Base-by-base conservation (phyloP, 2,888 invertebrate species). In the Lasioglossum zephyrum region DNA sequence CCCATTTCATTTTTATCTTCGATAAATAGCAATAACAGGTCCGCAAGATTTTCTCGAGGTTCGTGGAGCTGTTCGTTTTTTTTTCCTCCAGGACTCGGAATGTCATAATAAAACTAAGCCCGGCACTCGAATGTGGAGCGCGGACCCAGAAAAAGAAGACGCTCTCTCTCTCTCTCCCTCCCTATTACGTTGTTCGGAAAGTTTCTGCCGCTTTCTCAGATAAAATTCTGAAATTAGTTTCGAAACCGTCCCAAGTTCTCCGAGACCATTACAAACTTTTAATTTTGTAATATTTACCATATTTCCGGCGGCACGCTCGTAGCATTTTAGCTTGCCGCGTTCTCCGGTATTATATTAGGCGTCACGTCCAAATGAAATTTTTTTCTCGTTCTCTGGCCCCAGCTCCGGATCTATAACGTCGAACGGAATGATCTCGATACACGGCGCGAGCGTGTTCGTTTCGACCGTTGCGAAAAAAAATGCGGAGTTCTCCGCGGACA, bases 221-320 rank as follows among this genome's bases (percentile, higher is more conserved):
- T 82, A 82, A 82, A 78, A 78, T 73, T 73, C 66, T 69, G 82
- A 78, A 82, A 82, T 78, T 78, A 78, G 82, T 82, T 82, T 78
- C 41, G 31, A 78, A 78, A 78, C 44, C 78, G 53, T 82, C 41
- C 66, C 36, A 78, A 73, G 66, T 81, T 36, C 73, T 57, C n/a
- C 36, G 18, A 69, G 66, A 66, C 66, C 16, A 41, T 53, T 73
- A 26, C 31, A 44, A 66, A 69, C 53, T 78, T 78, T 81, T 70
- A 73, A 73, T 60, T 47, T 72, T 69, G 41, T 80, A 69, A 80
- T 47, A 75, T 75, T 75, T 69, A 75, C 53, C 75, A 73, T 79
- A 41, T 79, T 79, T 73, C 60, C 44, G n/a, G 47, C 57, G 13
- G 44, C 60, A 11, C 13, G 39, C 70, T 41, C 41, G n/a, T n/a